Evolutionary conservation across 2,797 vertebrate species (phyloP).

Genomic region (Perodicticus potto): DNA sequence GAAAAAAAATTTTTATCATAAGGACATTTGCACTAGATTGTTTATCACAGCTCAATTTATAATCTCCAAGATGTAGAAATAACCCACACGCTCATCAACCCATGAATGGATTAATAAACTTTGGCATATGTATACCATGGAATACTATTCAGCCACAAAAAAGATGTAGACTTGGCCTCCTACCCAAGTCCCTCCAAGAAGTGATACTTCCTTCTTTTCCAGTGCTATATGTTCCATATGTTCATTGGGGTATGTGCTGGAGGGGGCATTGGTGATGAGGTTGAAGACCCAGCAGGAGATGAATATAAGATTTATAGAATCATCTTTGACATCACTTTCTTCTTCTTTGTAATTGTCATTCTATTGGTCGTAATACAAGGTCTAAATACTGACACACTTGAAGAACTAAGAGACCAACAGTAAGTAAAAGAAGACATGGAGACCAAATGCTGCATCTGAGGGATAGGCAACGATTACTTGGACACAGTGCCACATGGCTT

Average conservation of each 20-base stretch:
- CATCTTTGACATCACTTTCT: constrained; percentile 99
- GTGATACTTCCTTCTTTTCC: constrained; percentile 48
- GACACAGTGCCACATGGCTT: constrained; percentile 98
- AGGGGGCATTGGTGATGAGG: constrained; percentile 97
- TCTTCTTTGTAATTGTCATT: constrained; percentile 98
- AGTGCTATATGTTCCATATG: constrained; percentile 99
- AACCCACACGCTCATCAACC: too few species aligned
- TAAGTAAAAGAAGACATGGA: constrained; percentile 99
- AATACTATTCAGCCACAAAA: too few species aligned
- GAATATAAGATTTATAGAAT: constrained; percentile 98
- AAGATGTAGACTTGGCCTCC: too few species aligned
- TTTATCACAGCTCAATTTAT: too few species aligned
- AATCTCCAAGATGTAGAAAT: too few species aligned
- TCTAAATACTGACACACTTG: constrained; percentile 98
- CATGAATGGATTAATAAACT: too few species aligned
- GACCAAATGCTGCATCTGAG: constrained; percentile 99
- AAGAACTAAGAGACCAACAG: constrained; percentile 97
- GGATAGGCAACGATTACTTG: constrained; percentile 98
- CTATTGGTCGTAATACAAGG: constrained; percentile 98
- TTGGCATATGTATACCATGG: too few species aligned
- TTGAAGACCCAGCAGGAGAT: constrained; percentile 97
- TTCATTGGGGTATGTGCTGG: constrained; percentile 97
- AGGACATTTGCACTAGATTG: too few species aligned
- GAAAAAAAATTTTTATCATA: too few species aligned
- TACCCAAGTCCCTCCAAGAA: neutral